Evolutionary conservation across 2,888 invertebrate species (phyloP).

Genomic region (Aphrophora alni): DNA sequence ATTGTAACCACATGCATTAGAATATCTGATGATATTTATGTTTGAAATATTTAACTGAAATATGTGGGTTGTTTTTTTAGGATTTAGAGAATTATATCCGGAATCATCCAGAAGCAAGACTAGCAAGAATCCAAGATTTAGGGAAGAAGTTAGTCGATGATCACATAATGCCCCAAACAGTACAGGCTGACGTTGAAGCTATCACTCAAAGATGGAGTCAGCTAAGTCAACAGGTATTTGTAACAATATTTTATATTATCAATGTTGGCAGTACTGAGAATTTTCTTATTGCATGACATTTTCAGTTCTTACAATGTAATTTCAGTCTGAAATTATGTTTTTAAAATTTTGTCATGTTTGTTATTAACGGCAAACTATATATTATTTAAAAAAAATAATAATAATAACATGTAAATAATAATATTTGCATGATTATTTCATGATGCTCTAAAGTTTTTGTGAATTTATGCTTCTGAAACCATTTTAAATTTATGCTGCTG

Average conservation of each 20-base stretch:
- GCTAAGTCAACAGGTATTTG: constrained; percentile 70
- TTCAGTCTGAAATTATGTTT: too few relatives aligned
- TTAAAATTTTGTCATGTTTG: too few relatives aligned
- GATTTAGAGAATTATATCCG: constrained; percentile 83
- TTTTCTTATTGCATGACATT: neutral
- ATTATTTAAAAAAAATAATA: too few relatives aligned
- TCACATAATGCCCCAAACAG: constrained; percentile 74
- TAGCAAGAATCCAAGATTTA: constrained; percentile 76
- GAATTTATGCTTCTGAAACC: neutral
- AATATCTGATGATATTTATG: too few relatives aligned
- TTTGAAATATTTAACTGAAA: too few relatives aligned
- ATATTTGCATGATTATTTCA: neutral
- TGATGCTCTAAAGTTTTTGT: neutral
- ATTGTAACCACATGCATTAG: too few relatives aligned
- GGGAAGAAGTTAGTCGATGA: constrained; percentile 75
- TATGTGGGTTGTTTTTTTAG: too few relatives aligned
- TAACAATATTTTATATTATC: too few relatives aligned
- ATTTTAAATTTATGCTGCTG: neutral
- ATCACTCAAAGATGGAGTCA: constrained; percentile 70
- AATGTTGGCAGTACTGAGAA: neutral
- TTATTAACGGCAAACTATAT: too few relatives aligned
- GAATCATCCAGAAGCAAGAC: constrained; percentile 74
- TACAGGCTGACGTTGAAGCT: constrained; percentile 69
- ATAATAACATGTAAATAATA: neutral
- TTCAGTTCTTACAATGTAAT: neutral